Conservation (phyloP, 2,888 invertebrate genomes). For the Drosophila prostipennis region DNA sequence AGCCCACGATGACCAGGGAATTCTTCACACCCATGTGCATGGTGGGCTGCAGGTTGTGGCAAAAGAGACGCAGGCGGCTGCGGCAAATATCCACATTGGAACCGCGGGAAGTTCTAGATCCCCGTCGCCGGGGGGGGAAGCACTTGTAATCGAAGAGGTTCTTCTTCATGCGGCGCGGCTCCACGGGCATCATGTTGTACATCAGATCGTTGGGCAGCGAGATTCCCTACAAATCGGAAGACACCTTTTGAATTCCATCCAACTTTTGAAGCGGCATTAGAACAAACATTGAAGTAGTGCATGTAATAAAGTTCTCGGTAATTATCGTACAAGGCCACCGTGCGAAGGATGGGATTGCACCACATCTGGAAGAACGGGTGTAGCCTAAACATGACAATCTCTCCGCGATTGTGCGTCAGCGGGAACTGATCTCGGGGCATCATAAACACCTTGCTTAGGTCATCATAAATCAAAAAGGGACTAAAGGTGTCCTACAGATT, state of each 20-base stretch:
- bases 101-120: background rate
- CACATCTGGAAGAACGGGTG: constrained; percentile 78
- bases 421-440: constrained; percentile 39
- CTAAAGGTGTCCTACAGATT: constrained; percentile 9
- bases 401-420: constrained; percentile 55
- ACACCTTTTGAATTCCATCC: constrained; percentile 25
- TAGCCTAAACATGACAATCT: constrained; percentile 70
- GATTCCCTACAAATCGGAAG: constrained; percentile 23
- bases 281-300: constrained; percentile 21
- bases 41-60: constrained; percentile 59
- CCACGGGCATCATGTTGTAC: constrained; percentile 76
- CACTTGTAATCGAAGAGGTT: constrained; percentile 47
- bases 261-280: background rate
- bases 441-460: constrained; percentile 58
- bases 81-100: constrained; percentile 36
- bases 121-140: background rate
- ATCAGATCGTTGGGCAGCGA: constrained; percentile 66
- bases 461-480: constrained; percentile 44
- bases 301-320: constrained; percentile 71
- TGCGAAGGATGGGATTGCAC: constrained; percentile 68
- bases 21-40: constrained; percentile 54
- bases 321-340: constrained; percentile 62
- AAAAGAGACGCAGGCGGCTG: constrained; percentile 53
- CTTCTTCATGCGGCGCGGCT: constrained; percentile 64
- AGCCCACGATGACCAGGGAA: constrained; percentile 72